Conservation (phyloP, 2,888 invertebrate genomes). For the Trissolcus brochymenae region DNA sequence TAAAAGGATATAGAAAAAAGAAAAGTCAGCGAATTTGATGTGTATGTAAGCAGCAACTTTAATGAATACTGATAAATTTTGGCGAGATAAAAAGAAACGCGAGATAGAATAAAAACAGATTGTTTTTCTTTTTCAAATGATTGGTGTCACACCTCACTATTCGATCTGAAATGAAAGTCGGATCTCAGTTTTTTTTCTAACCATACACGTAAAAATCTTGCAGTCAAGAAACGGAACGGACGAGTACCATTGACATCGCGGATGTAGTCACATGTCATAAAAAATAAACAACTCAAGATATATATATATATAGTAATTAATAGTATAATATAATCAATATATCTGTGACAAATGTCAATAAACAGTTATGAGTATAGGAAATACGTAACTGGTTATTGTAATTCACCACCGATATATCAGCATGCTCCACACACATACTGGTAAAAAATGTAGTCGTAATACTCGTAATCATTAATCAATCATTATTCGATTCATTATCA, state of each 20-base stretch:
- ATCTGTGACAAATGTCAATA: not conserved
- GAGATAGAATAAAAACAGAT: slow-evolving; percentile 19
- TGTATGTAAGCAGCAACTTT: slow-evolving; percentile 49
- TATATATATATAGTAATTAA: slow-evolving; percentile 44
- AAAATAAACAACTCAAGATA: slow-evolving; percentile 54
- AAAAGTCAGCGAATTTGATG: slow-evolving; percentile 14
- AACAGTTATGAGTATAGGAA: not conserved
- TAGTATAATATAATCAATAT: slow-evolving; percentile 27
- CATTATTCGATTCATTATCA: slow-evolving; percentile 57
- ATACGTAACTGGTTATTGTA: slow-evolving; percentile 10
- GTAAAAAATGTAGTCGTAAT: slow-evolving; percentile 59
- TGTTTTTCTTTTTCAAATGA: not conserved
- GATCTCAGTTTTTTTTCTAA: slow-evolving; percentile 26
- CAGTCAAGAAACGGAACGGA: slow-evolving; percentile 45
- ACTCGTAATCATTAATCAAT: slow-evolving; percentile 54
- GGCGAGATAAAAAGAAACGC: slow-evolving; percentile 19
- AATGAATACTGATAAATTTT: slow-evolving; percentile 54
- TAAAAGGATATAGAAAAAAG: slow-evolving; percentile 37
- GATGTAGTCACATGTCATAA: slow-evolving; percentile 53
- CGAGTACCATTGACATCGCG: slow-evolving; percentile 46
- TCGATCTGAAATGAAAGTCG: slow-evolving; percentile 26
- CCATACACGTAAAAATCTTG: slow-evolving; percentile 51
- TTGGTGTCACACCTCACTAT: slow-evolving; percentile 9
- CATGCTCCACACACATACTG: slow-evolving; percentile 56
- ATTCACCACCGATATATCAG: slow-evolving; percentile 37